A percentile compares a stretch with the other conserved stretches of the same genome.
phyloP scores from a whole-genome alignment of 2,888 invertebrate species.

The Noctuana brunneofusca region DNA sequence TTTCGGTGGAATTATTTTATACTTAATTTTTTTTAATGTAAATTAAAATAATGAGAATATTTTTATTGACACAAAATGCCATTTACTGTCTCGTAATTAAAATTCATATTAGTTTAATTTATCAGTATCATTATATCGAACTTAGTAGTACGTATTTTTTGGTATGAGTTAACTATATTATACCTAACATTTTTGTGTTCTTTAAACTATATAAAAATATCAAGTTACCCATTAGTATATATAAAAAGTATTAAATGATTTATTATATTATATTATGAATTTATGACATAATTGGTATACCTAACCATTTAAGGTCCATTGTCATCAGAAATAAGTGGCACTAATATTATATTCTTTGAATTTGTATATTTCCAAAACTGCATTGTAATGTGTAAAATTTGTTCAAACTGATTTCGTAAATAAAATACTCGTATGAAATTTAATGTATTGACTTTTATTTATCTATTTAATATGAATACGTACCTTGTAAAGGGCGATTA shows the following conservation, averaged over 20 bases:
- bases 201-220: background rate
- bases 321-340: background rate
- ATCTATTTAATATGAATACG: too few relatives aligned
- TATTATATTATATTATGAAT: too few relatives aligned
- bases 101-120: too few relatives aligned
- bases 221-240: background rate
- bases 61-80: too few relatives aligned
- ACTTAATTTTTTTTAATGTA: too few relatives aligned
- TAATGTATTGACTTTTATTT: constrained; percentile 9
- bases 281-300: too few relatives aligned
- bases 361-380: background rate
- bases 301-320: background rate
- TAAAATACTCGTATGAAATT: constrained; percentile 16
- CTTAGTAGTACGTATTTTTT: too few relatives aligned
- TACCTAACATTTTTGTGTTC: background rate
- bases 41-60: too few relatives aligned
- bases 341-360: background rate
- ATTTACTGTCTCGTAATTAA: background rate
- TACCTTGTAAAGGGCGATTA: too few relatives aligned
- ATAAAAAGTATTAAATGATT: too few relatives aligned
- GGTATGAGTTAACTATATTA: background rate
- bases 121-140: background rate
- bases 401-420: constrained; percentile 13
- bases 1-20: too few relatives aligned
- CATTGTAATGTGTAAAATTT: background rate